phyloP scores from a whole-genome alignment of 2,113 vertebrate genomes.

The Tetrax tetrax region DNA sequence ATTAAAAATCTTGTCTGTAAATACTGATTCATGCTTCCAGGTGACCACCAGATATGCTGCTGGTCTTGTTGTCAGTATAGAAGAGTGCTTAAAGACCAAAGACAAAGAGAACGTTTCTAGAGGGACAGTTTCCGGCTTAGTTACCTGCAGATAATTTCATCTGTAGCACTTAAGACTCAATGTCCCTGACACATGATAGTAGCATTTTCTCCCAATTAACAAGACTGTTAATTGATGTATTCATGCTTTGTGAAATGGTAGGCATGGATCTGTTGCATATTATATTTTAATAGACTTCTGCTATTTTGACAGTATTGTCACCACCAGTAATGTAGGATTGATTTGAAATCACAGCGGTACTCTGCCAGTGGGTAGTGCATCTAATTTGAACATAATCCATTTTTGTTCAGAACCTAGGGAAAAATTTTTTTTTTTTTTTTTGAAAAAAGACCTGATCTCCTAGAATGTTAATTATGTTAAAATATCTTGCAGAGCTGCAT shows the following conservation, averaged over 20 bases:
- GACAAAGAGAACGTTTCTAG: not conserved
- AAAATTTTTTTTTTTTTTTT: not conserved
- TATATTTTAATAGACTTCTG: not conserved
- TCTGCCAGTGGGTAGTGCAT: not conserved
- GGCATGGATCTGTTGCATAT: not conserved
- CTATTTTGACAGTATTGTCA: constrained; percentile 3
- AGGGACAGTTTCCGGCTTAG: not conserved
- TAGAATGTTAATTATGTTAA: not conserved
- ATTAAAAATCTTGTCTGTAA: not conserved
- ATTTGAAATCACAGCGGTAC: not conserved
- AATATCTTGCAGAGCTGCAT: not conserved
- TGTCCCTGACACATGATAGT: not conserved
- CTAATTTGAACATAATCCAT: not conserved
- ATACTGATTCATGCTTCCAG: not conserved
- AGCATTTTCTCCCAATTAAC: not conserved
- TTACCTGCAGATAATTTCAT: not conserved
- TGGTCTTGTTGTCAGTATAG: not conserved
- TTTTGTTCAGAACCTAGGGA: not conserved
- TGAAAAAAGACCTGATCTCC: not conserved
- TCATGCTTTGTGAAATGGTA: not conserved
- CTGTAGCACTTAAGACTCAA: not conserved
- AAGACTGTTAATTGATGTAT: not conserved
- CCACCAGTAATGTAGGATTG: not conserved
- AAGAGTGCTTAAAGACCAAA: not conserved
- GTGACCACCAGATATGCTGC: not conserved